Conservation (phyloP, 2,797 vertebrate genomes). For the Sebastes ruberrimus region DNA sequence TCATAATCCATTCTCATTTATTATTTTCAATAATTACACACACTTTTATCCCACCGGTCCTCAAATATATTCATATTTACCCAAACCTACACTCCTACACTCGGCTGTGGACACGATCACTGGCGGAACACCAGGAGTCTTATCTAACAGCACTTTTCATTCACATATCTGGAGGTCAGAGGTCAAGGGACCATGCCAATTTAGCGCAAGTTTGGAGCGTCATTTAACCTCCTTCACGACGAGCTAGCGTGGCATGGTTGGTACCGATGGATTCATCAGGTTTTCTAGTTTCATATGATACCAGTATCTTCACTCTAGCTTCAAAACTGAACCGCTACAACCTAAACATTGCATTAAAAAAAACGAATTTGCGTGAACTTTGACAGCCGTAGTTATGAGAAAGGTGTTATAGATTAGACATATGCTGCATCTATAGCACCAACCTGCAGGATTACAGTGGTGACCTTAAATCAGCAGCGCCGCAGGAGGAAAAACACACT, state of each 20-base stretch:
- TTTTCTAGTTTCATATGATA: too few species aligned
- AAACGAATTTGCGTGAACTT: neutral
- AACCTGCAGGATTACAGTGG: constrained; percentile 19
- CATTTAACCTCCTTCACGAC: too few species aligned
- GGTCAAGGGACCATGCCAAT: too few species aligned
- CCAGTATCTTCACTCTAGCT: too few species aligned
- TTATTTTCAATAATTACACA: neutral
- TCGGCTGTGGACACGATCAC: neutral
- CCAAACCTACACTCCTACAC: neutral
- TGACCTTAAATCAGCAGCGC: constrained; percentile 17
- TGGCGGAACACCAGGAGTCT: neutral
- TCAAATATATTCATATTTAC: neutral
- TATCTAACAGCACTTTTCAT: constrained; percentile 8
- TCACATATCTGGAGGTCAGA: too few species aligned
- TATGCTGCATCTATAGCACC: neutral
- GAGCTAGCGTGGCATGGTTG: too few species aligned
- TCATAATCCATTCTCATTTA: neutral
- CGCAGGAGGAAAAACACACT: constrained; percentile 10
- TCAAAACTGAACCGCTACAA: too few species aligned
- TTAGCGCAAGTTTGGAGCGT: too few species aligned
- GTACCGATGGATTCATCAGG: too few species aligned
- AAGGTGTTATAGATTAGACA: constrained; percentile 33
- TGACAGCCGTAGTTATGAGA: constrained; percentile 13
- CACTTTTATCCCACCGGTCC: neutral
- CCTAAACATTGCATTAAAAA: too few species aligned